A percentile compares a stretch with the other conserved stretches of the same genome.
Evolutionary conservation across 2,113 vertebrate species (phyloP).

Genomic region (Origma solitaria): DNA sequence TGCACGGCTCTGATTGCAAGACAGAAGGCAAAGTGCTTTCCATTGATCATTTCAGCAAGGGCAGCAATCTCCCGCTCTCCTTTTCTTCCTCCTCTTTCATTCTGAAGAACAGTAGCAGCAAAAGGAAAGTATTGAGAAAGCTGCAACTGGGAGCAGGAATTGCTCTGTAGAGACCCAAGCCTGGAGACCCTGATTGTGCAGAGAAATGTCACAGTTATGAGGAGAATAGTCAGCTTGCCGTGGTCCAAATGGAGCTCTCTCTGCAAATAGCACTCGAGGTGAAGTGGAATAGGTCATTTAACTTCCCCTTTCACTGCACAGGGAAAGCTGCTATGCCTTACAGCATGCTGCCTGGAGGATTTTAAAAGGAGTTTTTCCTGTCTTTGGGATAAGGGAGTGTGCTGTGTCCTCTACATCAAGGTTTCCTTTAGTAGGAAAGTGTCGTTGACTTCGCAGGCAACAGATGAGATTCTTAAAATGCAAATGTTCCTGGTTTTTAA

Average conservation of each 20-base stretch:
- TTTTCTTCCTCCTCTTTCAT: slow-evolving; percentile 36
- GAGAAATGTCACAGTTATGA: background rate
- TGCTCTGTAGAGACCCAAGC: slow-evolving; percentile 6
- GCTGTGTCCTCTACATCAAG: background rate
- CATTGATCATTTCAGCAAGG: slow-evolving; percentile 27
- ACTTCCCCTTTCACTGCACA: background rate
- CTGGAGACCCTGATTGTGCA: background rate
- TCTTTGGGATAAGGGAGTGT: background rate
- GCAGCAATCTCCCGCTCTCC: background rate
- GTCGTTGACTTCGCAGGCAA: background rate
- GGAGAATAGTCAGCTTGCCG: background rate
- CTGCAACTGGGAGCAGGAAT: slow-evolving; percentile 8
- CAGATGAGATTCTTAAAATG: background rate
- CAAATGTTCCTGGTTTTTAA: background rate
- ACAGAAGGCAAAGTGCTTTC: slow-evolving; percentile 11
- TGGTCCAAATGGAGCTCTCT: background rate
- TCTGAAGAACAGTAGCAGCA: background rate
- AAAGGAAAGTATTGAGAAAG: slow-evolving; percentile 17
- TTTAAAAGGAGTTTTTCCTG: background rate
- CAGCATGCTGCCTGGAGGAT: background rate
- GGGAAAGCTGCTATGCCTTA: background rate
- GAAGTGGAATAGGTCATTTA: slow-evolving; percentile 18
- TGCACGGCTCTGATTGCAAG: background rate
- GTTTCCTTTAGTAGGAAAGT: background rate
- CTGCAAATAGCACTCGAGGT: background rate